Base-by-base conservation (phyloP, 1,140 invertebrate species). In the Asobara japonica region DNA sequence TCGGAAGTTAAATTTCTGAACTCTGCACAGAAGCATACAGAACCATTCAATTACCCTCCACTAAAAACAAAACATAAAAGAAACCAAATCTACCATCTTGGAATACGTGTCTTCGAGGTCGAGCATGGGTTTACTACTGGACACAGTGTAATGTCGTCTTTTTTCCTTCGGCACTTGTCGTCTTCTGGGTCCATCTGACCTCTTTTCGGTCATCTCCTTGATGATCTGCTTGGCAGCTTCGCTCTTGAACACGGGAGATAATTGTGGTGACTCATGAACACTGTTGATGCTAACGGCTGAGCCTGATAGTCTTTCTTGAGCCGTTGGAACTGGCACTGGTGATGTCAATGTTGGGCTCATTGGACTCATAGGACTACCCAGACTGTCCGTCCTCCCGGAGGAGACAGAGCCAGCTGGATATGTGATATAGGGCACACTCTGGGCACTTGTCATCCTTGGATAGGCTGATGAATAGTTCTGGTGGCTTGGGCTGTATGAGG, bases 101-200 rank as follows among this genome's bases (percentile, higher is more conserved):
- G 85, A 79, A 69, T 85, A 79, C 31, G 81, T 75, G 67, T 86
- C 80, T 70, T 87, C 84, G 56, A 84, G 74, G 73, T 83, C 84
- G 76, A 81, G 82, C 48, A 89, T 75, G 3, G 89, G 90, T 77
- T 90, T 85, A 80, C 89, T 91, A 82, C 90, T 91, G 8, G 95
- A 95, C 5, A 96, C 95, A 0, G 96, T 97, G 81, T 96, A 93
- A 84, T 96, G 95, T 65, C 96, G 89, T 48, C 95, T 87, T 83
- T 95, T 95, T 78, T 95, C 93, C 73, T 91, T 92, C 0, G 94
- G 94, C 4, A 95, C 90, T 25, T 91, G 89, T 45, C 94, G 85
- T 62, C 90, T 84, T 74, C 75, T 90, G 74, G 68, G 85, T 65
- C 51, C 82, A 70, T 79, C 86, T 66, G 73, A 83, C 76, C 69